These are phyloP conservation scores for Parapsyche elsis DNA, from an alignment of 1,140 invertebrate species.

Conservation along the genomic window DNA sequence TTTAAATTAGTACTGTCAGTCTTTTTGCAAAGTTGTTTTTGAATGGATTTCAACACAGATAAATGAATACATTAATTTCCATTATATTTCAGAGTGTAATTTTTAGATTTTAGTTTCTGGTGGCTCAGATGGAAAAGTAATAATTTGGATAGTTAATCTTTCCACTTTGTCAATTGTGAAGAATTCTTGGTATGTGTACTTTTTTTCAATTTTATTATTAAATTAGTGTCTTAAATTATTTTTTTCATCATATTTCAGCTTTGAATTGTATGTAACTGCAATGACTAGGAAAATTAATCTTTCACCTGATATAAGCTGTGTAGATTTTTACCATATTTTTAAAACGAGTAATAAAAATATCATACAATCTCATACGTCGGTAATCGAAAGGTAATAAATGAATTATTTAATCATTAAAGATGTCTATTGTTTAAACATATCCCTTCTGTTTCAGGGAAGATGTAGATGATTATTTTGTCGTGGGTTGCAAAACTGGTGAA, in stretches of 20 bases:
- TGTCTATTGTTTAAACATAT: constrained; percentile 2
- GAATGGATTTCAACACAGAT: too few species aligned
- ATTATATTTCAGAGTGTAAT: background rate
- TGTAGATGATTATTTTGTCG: constrained; percentile 43
- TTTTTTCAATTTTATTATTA: background rate
- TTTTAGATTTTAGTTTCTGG: constrained; percentile 44
- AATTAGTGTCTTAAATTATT: background rate
- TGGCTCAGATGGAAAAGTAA: constrained; percentile 47
- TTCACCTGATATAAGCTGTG: background rate
- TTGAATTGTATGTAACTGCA: background rate
- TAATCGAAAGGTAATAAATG: background rate
- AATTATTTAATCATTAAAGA: background rate
- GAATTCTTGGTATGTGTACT: constrained; percentile 25
- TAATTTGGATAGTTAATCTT: constrained; percentile 46
- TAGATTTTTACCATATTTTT: background rate
- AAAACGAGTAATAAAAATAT: background rate
- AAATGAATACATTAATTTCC: too few species aligned
- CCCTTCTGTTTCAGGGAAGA: constrained; percentile 37
- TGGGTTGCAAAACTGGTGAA: constrained; percentile 50
- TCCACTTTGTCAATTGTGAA: background rate
- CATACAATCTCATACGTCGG: background rate
- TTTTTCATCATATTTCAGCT: background rate
- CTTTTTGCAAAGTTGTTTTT: too few species aligned
- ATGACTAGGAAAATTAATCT: background rate
- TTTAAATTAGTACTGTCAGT: too few species aligned